Conservation (phyloP, 1,140 invertebrate genomes). For the Phymastichus coffea region DNA sequence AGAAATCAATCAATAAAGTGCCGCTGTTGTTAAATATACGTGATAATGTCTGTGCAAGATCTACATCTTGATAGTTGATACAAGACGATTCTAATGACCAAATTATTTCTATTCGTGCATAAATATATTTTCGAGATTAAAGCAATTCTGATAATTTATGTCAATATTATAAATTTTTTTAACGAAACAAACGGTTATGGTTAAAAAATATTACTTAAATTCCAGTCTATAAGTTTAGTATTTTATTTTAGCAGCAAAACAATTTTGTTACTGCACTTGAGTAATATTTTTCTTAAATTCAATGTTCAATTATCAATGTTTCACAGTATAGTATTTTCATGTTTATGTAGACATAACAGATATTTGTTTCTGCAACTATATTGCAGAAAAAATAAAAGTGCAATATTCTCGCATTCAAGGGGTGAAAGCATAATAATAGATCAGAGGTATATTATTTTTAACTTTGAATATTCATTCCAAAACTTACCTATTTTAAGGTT, state of each 20-base stretch:
- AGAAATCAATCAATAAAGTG: slow-evolving; percentile 10
- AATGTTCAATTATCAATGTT: too few relatives aligned
- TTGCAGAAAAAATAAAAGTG: slow-evolving; percentile 1
- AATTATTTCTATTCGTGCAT: slow-evolving; percentile 9
- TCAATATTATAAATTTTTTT: background rate
- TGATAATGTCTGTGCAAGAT: slow-evolving; percentile 13
- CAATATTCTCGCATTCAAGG: background rate
- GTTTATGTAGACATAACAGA: too few relatives aligned
- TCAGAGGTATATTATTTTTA: background rate
- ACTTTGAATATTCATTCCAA: slow-evolving; percentile 7
- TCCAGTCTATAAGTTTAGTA: too few relatives aligned
- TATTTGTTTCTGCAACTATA: too few relatives aligned
- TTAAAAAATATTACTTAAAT: too few relatives aligned
- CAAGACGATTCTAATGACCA: slow-evolving; percentile 2
- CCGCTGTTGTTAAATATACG: slow-evolving; percentile 22
- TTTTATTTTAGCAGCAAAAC: too few relatives aligned
- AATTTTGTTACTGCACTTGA: too few relatives aligned
- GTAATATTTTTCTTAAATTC: too few relatives aligned
- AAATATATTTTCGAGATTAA: background rate
- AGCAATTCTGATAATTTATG: slow-evolving; percentile 3
- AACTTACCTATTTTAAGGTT: slow-evolving; percentile 5
- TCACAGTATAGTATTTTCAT: too few relatives aligned
- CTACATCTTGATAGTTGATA: slow-evolving; percentile 1
- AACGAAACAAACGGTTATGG: too few relatives aligned
- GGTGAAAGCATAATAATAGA: slow-evolving; percentile 5